A percentile compares a stretch with the other conserved stretches of the same genome.
Conservation (phyloP, 2,797 vertebrate species). For the Epinephelus awoara region DNA sequence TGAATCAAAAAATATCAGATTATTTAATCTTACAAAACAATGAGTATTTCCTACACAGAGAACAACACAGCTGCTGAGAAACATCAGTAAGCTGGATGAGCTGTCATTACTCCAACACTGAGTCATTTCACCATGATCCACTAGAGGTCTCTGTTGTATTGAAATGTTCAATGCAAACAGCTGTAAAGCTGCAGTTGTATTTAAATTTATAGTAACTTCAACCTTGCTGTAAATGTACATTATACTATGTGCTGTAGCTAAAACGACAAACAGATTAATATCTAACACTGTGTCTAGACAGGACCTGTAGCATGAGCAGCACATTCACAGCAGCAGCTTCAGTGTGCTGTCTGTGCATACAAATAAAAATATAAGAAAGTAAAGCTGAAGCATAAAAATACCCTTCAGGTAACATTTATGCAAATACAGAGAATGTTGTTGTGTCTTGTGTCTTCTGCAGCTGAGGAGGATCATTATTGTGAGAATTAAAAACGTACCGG, state of each 20-base stretch:
- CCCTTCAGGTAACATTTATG: no score
- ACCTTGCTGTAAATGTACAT: neutral
- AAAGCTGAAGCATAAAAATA: no score
- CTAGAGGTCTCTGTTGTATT: slow-evolving; percentile 33
- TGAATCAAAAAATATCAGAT: no score
- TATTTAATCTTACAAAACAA: no score
- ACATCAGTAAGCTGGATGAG: neutral
- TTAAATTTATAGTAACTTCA: neutral
- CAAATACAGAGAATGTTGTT: no score
- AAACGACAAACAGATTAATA: neutral
- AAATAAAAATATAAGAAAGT: neutral
- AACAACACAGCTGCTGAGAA: slow-evolving; percentile 51
- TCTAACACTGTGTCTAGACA: neutral
- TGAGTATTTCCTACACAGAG: no score
- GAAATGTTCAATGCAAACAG: neutral
- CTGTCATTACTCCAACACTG: neutral
- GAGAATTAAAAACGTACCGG: neutral
- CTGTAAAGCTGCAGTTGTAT: neutral
- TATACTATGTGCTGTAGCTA: neutral
- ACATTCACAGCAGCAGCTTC: neutral
- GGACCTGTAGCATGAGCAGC: neutral
- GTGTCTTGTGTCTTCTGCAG: neutral
- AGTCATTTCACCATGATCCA: slow-evolving; percentile 29
- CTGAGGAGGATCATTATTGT: neutral
- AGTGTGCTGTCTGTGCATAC: neutral